Evolutionary conservation across 2,113 vertebrate genomes (phyloP), one percentile per base, ranked within the genome.

Genomic region (Lasiurus cinereus): DNA sequence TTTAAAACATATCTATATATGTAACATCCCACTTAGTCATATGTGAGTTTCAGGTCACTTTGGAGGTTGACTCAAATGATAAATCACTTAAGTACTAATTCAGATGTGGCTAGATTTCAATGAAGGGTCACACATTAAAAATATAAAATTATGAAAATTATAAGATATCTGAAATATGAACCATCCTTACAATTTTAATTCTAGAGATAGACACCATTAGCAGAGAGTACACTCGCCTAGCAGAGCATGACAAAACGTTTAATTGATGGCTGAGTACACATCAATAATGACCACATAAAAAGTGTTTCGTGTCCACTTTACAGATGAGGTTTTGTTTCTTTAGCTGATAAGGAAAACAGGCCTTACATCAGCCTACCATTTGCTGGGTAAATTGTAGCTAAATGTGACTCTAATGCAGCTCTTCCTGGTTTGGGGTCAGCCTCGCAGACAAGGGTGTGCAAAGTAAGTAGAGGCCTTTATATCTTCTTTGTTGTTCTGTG

Each of bases 51-150:
- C 24, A 66, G n/a, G 67, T 6, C 24, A 73, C 3, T 66, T 94
- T 83, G 33, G 50, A 29, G 48, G 36, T 12, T 93, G 29, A 59
- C 21, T 59, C 46, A 79, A 94, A 80, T 52, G 46, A 89, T 7
- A 89, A 95, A 79, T 56, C 56, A 86, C 54, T 79, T 78, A 95
- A 76, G 29, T 48, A 86, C 43, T 50, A 36, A 89, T 72, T 88
- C 29, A 59, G 54, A 76, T 79, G 27, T 67, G 59, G 11, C 21
- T 91, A 94, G 46, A 78, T 78, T 12, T 90, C 36, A 88, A 52
- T 12, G 24, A 82, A 83, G 8, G 24, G 8, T 33, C 56, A 94
- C 12, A 24, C 7, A 48, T 31, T 89, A 87, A 93, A 95, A 74
- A 76, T 15, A 19, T 1, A 69, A 90, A 86, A 70, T 72, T 50